Conservation (phyloP, 1,140 invertebrate genomes). For the Temnothorax nylanderi region DNA sequence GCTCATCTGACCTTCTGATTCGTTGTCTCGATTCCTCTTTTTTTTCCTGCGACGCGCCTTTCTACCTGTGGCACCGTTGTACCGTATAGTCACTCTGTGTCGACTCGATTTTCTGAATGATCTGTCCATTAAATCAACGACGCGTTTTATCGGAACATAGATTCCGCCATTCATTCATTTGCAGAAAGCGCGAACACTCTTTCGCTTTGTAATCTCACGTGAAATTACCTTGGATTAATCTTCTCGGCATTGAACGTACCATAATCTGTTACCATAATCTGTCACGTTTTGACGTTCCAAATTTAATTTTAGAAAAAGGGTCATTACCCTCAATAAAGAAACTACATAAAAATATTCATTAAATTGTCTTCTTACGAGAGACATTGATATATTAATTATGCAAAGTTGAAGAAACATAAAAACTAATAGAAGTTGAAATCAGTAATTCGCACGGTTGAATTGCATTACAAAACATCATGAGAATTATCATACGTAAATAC, state of each 20-base stretch:
- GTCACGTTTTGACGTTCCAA: not conserved
- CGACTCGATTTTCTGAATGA: slow-evolving; percentile 32
- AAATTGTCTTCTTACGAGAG: not conserved
- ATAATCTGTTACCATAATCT: not conserved
- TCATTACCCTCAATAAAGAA: not conserved
- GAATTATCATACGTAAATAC: not conserved
- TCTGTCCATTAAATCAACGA: slow-evolving; percentile 17
- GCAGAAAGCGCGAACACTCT: not conserved
- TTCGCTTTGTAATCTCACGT: not conserved
- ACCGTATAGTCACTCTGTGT: slow-evolving; percentile 1
- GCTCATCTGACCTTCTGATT: slow-evolving; percentile 71
- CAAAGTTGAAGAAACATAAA: not conserved
- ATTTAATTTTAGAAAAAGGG: not conserved
- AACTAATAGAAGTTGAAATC: not conserved
- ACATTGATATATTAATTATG: not conserved
- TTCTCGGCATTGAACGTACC: not conserved
- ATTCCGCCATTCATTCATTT: slow-evolving; percentile 21
- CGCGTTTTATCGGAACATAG: slow-evolving; percentile 37
- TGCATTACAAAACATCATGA: not conserved
- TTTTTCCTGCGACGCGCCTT: slow-evolving; percentile 25
- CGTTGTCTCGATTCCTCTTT: slow-evolving; percentile 65
- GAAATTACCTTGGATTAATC: slow-evolving; percentile 25
- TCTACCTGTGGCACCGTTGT: slow-evolving; percentile 52
- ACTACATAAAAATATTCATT: slow-evolving; percentile 4
- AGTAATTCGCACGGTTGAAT: not conserved